phyloP scores from a whole-genome alignment of 2,113 vertebrate species.

The Lontra canadensis region DNA sequence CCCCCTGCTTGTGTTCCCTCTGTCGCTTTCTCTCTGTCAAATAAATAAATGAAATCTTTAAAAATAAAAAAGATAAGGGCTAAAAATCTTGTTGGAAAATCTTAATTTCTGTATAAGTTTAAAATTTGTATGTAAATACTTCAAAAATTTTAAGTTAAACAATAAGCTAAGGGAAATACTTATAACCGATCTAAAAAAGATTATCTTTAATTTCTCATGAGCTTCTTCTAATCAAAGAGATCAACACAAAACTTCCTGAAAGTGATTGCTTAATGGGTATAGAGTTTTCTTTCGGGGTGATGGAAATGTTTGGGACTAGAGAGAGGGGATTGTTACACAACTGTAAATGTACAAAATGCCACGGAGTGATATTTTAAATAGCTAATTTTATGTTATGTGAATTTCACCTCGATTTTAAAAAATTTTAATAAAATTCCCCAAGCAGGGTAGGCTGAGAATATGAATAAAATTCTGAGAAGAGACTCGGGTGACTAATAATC shows the following conservation, averaged over 20 bases:
- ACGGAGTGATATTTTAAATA: neutral
- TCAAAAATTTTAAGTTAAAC: neutral
- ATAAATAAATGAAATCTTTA: no score
- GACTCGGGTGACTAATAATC: neutral
- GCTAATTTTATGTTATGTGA: neutral
- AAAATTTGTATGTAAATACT: neutral
- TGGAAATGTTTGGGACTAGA: neutral
- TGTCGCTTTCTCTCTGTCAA: no score
- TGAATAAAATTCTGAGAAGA: neutral
- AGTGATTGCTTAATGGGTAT: neutral
- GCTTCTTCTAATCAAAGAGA: neutral
- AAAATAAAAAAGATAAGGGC: no score
- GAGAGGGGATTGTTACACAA: neutral
- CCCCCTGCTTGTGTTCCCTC: no score
- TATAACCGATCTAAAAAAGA: neutral
- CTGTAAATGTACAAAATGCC: neutral
- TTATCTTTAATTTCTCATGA: neutral
- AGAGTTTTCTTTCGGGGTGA: neutral
- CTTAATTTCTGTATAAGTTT: neutral
- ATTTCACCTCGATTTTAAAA: neutral
- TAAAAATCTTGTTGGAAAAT: neutral
- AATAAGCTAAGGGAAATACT: neutral
- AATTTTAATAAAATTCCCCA: neutral
- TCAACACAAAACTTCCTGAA: neutral
- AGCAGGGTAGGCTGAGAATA: neutral